These are phyloP conservation scores for Beris chalybata DNA, from an alignment of 2,888 invertebrate species.

Conservation along the genomic window DNA sequence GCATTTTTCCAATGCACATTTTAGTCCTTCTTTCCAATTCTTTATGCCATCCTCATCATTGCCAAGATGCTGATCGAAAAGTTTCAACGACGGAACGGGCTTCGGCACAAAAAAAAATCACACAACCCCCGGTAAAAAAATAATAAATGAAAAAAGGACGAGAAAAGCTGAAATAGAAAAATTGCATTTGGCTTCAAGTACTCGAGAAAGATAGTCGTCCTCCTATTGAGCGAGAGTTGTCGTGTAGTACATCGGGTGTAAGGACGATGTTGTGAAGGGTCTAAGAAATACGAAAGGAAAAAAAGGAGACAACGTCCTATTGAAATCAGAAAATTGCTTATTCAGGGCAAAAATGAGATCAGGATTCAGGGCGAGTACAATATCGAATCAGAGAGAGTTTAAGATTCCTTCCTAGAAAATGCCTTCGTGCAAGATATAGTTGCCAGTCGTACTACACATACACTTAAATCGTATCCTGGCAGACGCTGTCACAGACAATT, in stretches of 20 bases:
- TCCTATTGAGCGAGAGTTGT: neutral
- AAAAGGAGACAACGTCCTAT: conserved; percentile 23
- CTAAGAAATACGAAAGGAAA: conserved; percentile 8
- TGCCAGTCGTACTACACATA: no score
- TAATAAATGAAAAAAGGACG: neutral
- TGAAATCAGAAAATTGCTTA: conserved; percentile 29
- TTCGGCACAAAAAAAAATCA: neutral
- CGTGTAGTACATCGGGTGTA: neutral
- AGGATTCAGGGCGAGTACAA: conserved; percentile 27
- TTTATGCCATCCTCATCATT: conserved; percentile 9
- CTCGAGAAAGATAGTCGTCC: neutral
- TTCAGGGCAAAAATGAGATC: conserved; percentile 29
- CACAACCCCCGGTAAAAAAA: neutral
- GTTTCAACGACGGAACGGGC: conserved; percentile 14
- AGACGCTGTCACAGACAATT: no score
- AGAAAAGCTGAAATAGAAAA: conserved; percentile 3
- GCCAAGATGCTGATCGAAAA: conserved; percentile 29
- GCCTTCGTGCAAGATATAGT: no score
- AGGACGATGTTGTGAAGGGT: neutral
- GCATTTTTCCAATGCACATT: no score
- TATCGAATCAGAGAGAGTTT: conserved; percentile 22
- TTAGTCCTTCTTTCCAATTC: no score
- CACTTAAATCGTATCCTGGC: no score
- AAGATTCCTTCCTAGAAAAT: no score
- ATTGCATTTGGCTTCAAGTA: conserved; percentile 21